These are phyloP conservation scores for Brachyistius frenatus DNA, from an alignment of 2,113 vertebrate species.

Conservation along the genomic window DNA sequence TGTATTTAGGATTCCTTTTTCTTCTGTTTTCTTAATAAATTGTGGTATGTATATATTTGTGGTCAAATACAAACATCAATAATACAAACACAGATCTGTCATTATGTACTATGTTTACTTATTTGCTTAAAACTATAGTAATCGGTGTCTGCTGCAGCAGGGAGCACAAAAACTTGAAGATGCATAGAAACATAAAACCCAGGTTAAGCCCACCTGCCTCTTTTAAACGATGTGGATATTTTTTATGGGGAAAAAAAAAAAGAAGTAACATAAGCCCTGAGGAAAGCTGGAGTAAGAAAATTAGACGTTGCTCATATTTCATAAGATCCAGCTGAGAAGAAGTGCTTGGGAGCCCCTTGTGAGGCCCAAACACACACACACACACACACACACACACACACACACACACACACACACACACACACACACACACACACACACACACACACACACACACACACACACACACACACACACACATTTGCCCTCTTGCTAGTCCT, in stretches of 20 bases:
- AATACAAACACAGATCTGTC: too few relatives aligned
- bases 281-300: not conserved
- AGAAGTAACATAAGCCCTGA: not conserved
- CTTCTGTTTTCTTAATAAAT: too few relatives aligned
- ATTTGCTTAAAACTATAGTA: not conserved
- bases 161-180: not conserved
- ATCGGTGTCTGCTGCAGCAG: not conserved
- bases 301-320: not conserved
- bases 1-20: too few relatives aligned
- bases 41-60: too few relatives aligned
- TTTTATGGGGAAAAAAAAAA: not conserved
- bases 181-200: not conserved
- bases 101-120: too few relatives aligned
- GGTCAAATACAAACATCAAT: too few relatives aligned
- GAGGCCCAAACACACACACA: conserved; percentile 33
- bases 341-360: conserved; percentile 10
- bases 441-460: conserved; percentile 14
- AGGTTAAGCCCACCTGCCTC: not conserved
- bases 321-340: not conserved
- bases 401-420: conserved; percentile 20
- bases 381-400: conserved; percentile 12
- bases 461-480: conserved; percentile 16
- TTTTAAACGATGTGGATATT: too few relatives aligned
- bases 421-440: conserved; percentile 23
- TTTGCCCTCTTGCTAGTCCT: conserved; percentile 55